phyloP scores from a whole-genome alignment of 37 sponge, comb jelly and placozoan genomes.

The Geodia barretti region DNA sequence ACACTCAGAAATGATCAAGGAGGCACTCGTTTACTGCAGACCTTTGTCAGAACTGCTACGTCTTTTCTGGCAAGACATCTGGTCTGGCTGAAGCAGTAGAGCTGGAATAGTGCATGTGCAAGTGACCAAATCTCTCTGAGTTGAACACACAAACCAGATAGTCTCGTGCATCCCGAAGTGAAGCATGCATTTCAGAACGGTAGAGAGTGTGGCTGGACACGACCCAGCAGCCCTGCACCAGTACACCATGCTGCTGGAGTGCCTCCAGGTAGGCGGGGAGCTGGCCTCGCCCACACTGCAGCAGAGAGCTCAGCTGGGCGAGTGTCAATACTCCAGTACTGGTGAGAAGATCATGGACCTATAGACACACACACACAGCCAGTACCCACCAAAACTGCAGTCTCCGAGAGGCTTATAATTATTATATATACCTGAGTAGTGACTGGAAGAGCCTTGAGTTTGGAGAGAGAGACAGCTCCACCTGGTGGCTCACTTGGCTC shows the following conservation, averaged over 20 bases:
- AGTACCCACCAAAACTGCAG: too few species aligned
- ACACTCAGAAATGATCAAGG: neutral
- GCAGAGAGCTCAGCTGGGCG: conserved; percentile 48
- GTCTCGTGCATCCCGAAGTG: conserved; percentile 57
- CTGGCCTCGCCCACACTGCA: conserved; percentile 13
- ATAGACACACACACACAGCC: neutral
- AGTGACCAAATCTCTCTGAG: conserved; percentile 1
- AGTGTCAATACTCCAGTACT: conserved; percentile 11
- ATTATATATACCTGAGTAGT: conserved; percentile 13
- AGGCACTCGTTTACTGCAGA: neutral
- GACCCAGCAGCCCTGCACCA: conserved; percentile 87
- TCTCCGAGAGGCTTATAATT: too few species aligned
- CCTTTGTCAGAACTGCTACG: conserved; percentile 33
- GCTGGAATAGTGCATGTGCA: conserved; percentile 16
- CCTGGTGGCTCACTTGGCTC: conserved; percentile 7
- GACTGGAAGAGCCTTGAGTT: conserved; percentile 43
- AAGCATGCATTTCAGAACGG: neutral
- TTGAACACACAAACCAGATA: conserved; percentile 49
- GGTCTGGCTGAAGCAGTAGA: conserved; percentile 52
- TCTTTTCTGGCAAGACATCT: conserved; percentile 44
- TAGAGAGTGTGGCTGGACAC: conserved; percentile 42
- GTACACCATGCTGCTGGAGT: conserved; percentile 45
- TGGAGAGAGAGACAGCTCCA: conserved; percentile 35
- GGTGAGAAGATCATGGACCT: neutral
- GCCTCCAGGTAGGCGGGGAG: conserved; percentile 18